Evolutionary conservation across 2,113 vertebrate genomes (phyloP), one percentile per base, ranked within the genome.

Genomic region (Cynoglossus semilaevis): DNA sequence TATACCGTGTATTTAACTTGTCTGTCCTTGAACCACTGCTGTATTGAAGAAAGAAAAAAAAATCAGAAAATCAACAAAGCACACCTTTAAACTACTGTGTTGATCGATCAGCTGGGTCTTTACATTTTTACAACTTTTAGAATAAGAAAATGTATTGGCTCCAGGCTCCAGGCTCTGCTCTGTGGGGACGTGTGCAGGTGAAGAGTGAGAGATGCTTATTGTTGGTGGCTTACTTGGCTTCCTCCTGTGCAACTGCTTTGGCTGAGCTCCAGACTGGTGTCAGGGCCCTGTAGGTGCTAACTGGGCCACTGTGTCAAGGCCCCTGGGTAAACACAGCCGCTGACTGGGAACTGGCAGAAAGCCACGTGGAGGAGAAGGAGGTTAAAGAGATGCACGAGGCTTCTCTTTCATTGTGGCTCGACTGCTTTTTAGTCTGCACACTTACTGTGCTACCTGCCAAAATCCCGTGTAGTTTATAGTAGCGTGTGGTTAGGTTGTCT

Each of bases 301-400:
- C 77, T 87, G 82, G 81, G 74, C 79, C 72, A 85, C 73, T 84
- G 80, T 88, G 88, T 87, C 85, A 87, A 77, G 73, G 71, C 83
- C 74, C 68, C 69, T 58, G 67, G 70, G 76, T 88, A 85, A 88
- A 87, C 77, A 70, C 73, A 43, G 63, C 78, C 72, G 80, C 80
- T 83, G 79, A 74, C 81, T 77, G 50, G 76, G 38, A 58, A 42
- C 77, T 84, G 82, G 79, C 75, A 55, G 58, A 52, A 38, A 58
- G 85, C 85, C 79, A 75, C 3, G 12, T 45, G 18, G 63, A 49
- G 63, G 17, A 80, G 70, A 71, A 73, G 64, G 64, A 75, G 42
- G 35, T 61, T 67, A 72, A 72, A 61, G 54, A 58, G 29, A 45
- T 58, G 57, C 67, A 58, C 52, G 18, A 69, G 69, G 53, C 62